Evolutionary conservation across 2,888 invertebrate species (phyloP).

Genomic region (Flexamia atlantica): DNA sequence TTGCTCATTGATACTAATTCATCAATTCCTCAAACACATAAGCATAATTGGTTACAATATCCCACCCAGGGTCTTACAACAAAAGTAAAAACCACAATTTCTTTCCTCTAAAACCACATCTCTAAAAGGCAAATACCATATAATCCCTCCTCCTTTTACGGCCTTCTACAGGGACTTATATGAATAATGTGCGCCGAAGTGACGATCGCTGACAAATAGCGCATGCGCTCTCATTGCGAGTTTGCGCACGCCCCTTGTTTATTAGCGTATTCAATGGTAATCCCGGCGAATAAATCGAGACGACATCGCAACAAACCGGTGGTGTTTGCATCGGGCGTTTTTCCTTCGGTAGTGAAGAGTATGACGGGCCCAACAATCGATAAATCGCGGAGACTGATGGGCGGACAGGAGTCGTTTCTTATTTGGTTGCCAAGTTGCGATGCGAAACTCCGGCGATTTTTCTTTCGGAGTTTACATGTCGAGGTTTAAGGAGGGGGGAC

Average conservation of each 20-base stretch:
- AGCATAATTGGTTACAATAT: too few species aligned
- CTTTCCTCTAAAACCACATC: too few species aligned
- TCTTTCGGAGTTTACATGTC: too few species aligned
- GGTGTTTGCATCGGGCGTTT: constrained; percentile 54
- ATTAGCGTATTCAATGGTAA: constrained; percentile 70
- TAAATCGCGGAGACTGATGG: constrained; percentile 11
- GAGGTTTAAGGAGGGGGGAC: too few species aligned
- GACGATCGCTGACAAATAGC: constrained; percentile 52
- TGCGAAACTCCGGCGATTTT: too few species aligned
- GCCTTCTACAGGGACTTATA: constrained; percentile 9
- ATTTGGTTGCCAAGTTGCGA: too few species aligned
- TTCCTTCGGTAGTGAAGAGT: constrained; percentile 45
- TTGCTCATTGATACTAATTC: too few species aligned
- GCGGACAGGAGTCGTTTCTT: neutral
- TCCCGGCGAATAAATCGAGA: constrained; percentile 67
- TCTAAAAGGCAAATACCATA: neutral
- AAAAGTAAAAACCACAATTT: too few species aligned
- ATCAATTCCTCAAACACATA: too few species aligned
- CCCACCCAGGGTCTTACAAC: too few species aligned
- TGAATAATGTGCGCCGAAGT: neutral
- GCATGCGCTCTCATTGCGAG: constrained; percentile 64
- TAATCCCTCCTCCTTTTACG: neutral
- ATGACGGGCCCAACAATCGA: constrained; percentile 37
- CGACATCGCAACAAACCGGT: constrained; percentile 67
- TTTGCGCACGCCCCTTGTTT: constrained; percentile 65